A percentile compares a stretch with the other conserved stretches of the same genome.
phyloP scores from a whole-genome alignment of 2,113 vertebrate genomes.

The Cinclus mexicanus region DNA sequence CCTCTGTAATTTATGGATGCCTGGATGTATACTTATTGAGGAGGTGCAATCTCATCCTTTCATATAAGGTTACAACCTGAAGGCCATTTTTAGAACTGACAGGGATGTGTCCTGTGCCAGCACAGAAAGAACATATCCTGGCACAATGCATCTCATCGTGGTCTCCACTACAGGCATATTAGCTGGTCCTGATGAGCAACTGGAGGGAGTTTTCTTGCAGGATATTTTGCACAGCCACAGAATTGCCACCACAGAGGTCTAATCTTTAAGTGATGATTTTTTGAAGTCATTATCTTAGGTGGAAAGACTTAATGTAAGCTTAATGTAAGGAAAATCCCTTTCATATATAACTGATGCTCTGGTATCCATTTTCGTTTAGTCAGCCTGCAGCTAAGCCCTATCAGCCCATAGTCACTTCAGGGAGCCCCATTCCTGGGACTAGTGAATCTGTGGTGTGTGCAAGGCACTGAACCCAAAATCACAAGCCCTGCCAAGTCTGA shows the following conservation, averaged over 20 bases:
- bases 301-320: background rate
- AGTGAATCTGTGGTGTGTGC: background rate
- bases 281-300: background rate
- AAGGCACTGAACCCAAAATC: background rate
- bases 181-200: background rate
- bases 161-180: background rate
- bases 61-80: conserved; percentile 18
- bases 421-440: background rate
- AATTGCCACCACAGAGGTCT: background rate
- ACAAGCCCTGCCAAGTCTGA: background rate
- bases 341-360: background rate
- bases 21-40: background rate
- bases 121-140: background rate
- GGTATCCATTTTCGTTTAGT: background rate
- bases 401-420: background rate
- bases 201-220: background rate
- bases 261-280: background rate
- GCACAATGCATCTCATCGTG: background rate
- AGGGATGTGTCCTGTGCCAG: background rate
- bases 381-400: background rate
- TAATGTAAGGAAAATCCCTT: background rate
- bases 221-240: background rate
- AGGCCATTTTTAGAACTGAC: conserved; percentile 1
- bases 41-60: background rate
- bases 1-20: background rate